phyloP scores from a whole-genome alignment of 2,113 vertebrate genomes.

The Pelecanoides urinatrix region DNA sequence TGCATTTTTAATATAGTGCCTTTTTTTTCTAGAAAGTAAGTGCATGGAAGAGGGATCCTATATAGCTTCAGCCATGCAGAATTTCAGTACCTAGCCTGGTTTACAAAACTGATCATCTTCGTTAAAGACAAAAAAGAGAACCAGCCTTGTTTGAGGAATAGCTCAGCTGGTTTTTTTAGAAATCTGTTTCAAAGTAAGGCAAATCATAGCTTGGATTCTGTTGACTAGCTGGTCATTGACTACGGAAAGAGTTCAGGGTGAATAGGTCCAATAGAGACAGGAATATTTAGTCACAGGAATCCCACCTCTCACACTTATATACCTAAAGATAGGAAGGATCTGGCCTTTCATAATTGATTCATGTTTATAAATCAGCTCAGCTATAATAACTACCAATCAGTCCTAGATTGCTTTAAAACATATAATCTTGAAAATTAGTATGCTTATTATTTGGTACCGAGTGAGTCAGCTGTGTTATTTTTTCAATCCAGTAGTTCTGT shows the following conservation, averaged over 20 bases:
- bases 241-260: neutral
- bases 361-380: neutral
- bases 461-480: neutral
- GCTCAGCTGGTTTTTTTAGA: neutral
- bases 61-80: neutral
- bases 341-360: neutral
- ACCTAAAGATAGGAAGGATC: neutral
- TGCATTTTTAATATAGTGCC: neutral
- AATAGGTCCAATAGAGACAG: neutral
- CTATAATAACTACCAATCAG: neutral
- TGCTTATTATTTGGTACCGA: neutral
- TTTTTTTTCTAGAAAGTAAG: neutral
- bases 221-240: neutral
- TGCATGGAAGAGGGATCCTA: accelerated
- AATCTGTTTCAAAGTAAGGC: neutral
- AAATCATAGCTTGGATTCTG: neutral
- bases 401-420: neutral
- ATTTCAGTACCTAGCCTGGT: neutral
- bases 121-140: neutral
- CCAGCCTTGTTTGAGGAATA: neutral
- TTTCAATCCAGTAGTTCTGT: neutral
- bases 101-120: neutral
- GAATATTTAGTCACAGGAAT: neutral
- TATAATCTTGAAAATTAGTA: neutral
- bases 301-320: neutral